Base-by-base conservation (phyloP, 2,113 vertebrate genomes). In the Brevimyrus niger region DNA sequence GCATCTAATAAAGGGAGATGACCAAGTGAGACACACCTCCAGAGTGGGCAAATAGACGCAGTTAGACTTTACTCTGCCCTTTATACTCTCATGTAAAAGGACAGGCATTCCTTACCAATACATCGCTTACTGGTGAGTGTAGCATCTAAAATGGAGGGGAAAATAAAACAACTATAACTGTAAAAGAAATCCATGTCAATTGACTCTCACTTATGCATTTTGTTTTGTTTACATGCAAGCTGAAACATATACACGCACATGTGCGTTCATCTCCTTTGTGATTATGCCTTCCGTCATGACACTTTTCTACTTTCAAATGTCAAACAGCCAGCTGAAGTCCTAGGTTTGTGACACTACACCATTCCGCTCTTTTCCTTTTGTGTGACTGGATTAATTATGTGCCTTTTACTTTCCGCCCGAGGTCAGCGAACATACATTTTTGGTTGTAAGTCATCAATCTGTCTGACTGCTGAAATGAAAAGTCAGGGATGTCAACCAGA, bases 361-460 rank as follows among this genome's bases (percentile, higher is more conserved):
- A 91, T 91, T 90, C 73, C 88, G 61, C 92, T 94, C 93, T 90
- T 91, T 94, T 93, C 91, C 35, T 89, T 94, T 94, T 93, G 92
- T 89, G 94, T 96, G 94, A 96, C 94, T 94, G 94, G 92, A 95
- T 95, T 96, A 96, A 96, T 96, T 96, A 94, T 94, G 93, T 96
- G 95, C 94, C 95, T 96, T 93, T 96, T 94, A 95, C 93, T 95
- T 95, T 88, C 93, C 2, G 93, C 93, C 92, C 94, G 94, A 96
- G 95, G 95, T 96, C 95, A 96, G 93, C 94, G 94, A 94, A 95
- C 95, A 95, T 95, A 95, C 94, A 95, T 94, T 94, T 93, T 91
- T 82, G 94, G 95, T 95, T 95, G 95, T 94, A 96, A 96, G 96
- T 95, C 95, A 96, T 96, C 95, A 95, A 96, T 96, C 95, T 95